Evolutionary conservation across 2,797 vertebrate species (phyloP), one percentile per base, ranked within the genome.

Genomic region (Oophaga sylvatica): DNA sequence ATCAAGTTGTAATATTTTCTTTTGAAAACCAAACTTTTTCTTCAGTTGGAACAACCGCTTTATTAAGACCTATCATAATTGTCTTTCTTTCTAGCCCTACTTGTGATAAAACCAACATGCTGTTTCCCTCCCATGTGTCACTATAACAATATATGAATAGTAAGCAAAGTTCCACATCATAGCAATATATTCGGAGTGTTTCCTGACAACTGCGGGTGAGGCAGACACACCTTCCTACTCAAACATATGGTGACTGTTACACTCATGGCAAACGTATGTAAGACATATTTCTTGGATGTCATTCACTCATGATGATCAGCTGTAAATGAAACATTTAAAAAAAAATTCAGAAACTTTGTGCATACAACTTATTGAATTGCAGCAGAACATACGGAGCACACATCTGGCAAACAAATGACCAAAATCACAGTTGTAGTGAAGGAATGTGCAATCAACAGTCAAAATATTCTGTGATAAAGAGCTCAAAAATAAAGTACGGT

Each of bases 161-260:
- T 20, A 73, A 20, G 57, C 19, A 60, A 73, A 82, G 6, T 57
- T 71, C 15, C 5, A 20, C 10, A 19, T 59, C 16, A 3, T 56
- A 26, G 7, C 63, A 56, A 70, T 19, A 10, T 17, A 56, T 68
- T 70, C 17, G 10, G 65, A 26, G 53, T 67, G 20, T 5, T 53
- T 80, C 31, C 83, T 81, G 26, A 59, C 31, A 63, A 81, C 20
- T 56, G 60, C 68, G 19, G 87, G 87, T 11, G 87, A 85, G 83
- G 70, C 60, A 31, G 60, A 22, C 87, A 22, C 87, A 85, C 87
- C 87, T 85, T 81, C 48, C 57, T 85, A 48, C 41, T 60, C 59
- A 88, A 88, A 85, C 83, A 88, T 56, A 45, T 62, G 17, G 83
- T 62, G 79, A 78, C 83, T 85, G 79, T 79, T 76, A 85, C 83